phyloP scores from a whole-genome alignment of 2,113 vertebrate genomes.

The Uria lomvia region DNA sequence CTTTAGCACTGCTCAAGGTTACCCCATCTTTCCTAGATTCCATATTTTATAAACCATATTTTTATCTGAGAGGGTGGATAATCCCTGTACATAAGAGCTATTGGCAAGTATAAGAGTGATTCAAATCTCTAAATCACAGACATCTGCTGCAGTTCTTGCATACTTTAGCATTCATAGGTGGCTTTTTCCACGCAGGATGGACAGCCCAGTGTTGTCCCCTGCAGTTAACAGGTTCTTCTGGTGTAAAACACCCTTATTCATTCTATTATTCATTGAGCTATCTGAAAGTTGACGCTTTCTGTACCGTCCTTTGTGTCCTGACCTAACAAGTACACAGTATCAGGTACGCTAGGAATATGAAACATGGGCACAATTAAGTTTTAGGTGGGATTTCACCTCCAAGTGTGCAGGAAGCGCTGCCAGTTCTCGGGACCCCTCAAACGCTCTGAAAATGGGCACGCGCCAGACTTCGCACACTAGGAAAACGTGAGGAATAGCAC shows the following conservation, averaged over 20 bases:
- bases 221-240: neutral
- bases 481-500: fast-evolving
- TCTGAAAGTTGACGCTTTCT: neutral
- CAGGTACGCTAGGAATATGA: neutral
- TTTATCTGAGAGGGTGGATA: neutral
- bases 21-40: neutral
- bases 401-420: neutral
- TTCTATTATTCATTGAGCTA: neutral
- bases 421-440: neutral
- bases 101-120: neutral
- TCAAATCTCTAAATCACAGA: neutral
- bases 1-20: neutral
- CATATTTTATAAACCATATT: neutral
- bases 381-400: neutral
- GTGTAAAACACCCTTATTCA: neutral
- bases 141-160: neutral
- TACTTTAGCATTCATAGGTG: neutral
- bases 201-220: neutral
- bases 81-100: neutral
- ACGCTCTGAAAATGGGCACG: neutral
- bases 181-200: neutral
- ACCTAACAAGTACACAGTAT: neutral
- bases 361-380: neutral
- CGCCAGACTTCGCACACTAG: too few relatives aligned
- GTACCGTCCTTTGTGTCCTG: neutral